Evolutionary conservation across 2,797 vertebrate species (phyloP), one percentile per base, ranked within the genome.

Genomic region (Hyperoplus immaculatus): DNA sequence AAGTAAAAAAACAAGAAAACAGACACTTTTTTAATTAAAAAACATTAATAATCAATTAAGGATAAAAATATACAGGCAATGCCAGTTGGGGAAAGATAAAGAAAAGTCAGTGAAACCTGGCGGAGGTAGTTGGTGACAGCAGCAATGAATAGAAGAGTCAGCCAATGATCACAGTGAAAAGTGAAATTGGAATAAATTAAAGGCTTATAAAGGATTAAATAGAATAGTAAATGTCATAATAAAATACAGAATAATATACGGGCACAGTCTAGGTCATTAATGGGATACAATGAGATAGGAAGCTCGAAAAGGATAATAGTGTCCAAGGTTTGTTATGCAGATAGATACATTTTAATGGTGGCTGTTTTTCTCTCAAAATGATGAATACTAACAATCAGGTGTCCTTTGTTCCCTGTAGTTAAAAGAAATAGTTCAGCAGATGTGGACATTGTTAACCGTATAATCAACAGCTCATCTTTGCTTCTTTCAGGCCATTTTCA

Each of bases 381-480:
- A 81, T 21, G 12, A 81, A 63, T 15, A 46, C 16, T 69, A 61
- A 50, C 39, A 62, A 76, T 76, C 6, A 36, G 18, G 18, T 57
- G 10, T 9, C 41, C 18, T 47, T 66, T 80, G 36, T 76, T 6
- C 16, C 12, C 59, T 36, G 21, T 47, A n/a, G 38, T 78, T 50
- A 59, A 41, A 54, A 29, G 18, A 53, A 68, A 5, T 5, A 59
- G 36, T 62, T 13, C 8, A 54, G 50, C 68, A 72, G 63, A 64
- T 77, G 55, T 81, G 49, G 53, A 56, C 21, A 21, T 21, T 1
- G 36, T 60, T 68, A 50, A 59, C 61, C 64, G 69, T 55, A 56
- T 87, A 78, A 80, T 87, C 69, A 76, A 78, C 66, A 79, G 62
- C 78, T 61, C n/a, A 46, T 74, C 54, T 63, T 78, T 61, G 41